Base-by-base conservation (phyloP, 2,797 vertebrate genomes). In the Graptemys geographica region DNA sequence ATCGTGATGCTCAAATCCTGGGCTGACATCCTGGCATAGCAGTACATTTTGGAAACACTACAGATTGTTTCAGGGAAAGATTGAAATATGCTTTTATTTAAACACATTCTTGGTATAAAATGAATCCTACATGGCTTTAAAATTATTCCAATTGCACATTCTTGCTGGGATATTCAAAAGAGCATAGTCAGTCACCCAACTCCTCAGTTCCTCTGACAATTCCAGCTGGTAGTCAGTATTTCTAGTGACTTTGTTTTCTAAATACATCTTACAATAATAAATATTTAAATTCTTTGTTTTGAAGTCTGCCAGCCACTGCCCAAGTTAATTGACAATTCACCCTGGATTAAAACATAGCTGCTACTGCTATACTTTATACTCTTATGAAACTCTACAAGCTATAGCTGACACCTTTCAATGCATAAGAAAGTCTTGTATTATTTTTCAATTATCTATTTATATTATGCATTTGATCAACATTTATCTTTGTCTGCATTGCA, bases 211-310 rank as follows among this genome's bases (percentile, higher is more conserved):
- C 90, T 87, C 88, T 91, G 31, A 87, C 49, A 93, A 93, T 47
- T 47, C 5, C 72, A 72, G 21, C 62, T 94, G 84, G 86, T 11
- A 79, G 51, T 76, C 87, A 90, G 56, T 92, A 87, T 85, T 55
- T 94, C 85, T 62, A 92, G 31, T 25, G 51, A 31, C 15, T 93
- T 90, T 94, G 80, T 85, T 93, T 96, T 95, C 57, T 91, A 88
- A 93, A 91, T 23, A 85, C 78, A 92, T 85, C 89, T 16, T 4
- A 7, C 55, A 90, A 94, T 91, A 96, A 87, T 49, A 92, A 93
- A 78, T 84, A 87, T 90, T 91, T 88, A 28, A 90, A 41, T 51
- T 47, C 31, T 86, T 92, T 6, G 2, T 94, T 93, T 83, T 83
- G 37, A 93, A 92, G 49, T 88, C 55, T 18, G 18, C 51, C 18